Evolutionary conservation across 2,888 invertebrate genomes (phyloP).

Genomic region (Pollenia angustigena): DNA sequence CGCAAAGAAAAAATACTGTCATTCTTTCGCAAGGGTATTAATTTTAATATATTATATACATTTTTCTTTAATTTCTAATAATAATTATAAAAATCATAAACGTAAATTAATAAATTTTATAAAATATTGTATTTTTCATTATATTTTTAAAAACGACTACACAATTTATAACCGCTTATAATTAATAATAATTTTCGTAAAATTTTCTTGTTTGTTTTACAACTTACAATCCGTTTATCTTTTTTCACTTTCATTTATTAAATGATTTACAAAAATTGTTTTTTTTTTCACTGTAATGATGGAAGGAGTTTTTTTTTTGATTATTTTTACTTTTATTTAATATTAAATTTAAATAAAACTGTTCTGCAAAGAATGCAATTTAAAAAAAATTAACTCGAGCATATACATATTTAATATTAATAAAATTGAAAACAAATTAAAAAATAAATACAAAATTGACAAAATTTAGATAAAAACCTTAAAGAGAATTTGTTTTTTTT

Average conservation of each 20-base stretch:
- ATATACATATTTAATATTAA: conserved; percentile 66
- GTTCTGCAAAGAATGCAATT: conserved; percentile 50
- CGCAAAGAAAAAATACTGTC: conserved; percentile 83
- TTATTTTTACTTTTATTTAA: conserved; percentile 61
- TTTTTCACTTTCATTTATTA: conserved; percentile 55
- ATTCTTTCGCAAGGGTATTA: conserved; percentile 84
- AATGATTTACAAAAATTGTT: conserved; percentile 39
- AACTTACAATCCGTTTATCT: conserved; percentile 31
- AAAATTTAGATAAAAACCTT: conserved; percentile 69
- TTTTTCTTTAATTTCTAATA: conserved; percentile 73
- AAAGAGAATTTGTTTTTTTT: background rate
- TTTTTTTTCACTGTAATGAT: conserved; percentile 41
- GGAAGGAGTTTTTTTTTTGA: background rate
- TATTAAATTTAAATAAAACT: conserved; percentile 59
- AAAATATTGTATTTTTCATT: conserved; percentile 73
- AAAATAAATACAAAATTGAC: conserved; percentile 69
- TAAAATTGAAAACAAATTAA: conserved; percentile 58
- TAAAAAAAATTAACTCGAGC: conserved; percentile 48
- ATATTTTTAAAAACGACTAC: conserved; percentile 76
- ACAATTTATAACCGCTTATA: conserved; percentile 76
- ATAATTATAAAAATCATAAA: conserved; percentile 75
- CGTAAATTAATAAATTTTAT: conserved; percentile 73
- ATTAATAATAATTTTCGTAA: conserved; percentile 58
- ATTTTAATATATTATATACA: conserved; percentile 73
- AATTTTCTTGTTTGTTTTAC: conserved; percentile 38